Conservation (phyloP, 2,113 vertebrate genomes). For the Oophaga pumilio region DNA sequence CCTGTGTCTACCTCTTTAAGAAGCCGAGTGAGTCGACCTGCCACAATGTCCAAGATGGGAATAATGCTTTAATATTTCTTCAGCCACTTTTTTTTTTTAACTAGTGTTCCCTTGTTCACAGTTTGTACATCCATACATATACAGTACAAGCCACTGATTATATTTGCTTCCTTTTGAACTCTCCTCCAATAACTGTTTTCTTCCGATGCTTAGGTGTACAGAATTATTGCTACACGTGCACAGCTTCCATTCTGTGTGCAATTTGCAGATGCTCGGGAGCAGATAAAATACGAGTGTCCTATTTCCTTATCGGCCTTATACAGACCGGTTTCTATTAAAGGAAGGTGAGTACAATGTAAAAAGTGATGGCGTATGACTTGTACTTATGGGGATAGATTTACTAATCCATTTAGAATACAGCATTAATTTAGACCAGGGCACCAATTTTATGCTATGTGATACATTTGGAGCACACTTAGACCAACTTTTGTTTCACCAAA, state of each 20-base stretch:
- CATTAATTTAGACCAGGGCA: no score
- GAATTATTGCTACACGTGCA: slow-evolving; percentile 63
- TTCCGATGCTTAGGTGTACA: slow-evolving; percentile 59
- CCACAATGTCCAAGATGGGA: no score
- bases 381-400: not conserved
- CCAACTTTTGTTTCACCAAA: no score
- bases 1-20: no score
- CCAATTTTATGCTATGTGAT: no score
- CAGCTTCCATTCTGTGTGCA: slow-evolving; percentile 67
- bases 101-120: no score
- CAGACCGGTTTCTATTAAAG: slow-evolving; percentile 68
- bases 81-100: no score
- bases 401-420: no score
- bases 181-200: not conserved
- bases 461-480: no score
- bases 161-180: no score
- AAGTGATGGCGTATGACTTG: not conserved
- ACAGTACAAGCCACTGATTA: not conserved
- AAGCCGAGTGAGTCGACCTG: no score
- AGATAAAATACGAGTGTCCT: slow-evolving; percentile 70
- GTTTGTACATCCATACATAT: not conserved
- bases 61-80: no score
- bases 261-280: slow-evolving; percentile 66
- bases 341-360: slow-evolving; percentile 62
- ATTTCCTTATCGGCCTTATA: slow-evolving; percentile 69